Evolutionary conservation across 2,888 invertebrate species (phyloP).

Genomic region (Kryphioiulus occultus): DNA sequence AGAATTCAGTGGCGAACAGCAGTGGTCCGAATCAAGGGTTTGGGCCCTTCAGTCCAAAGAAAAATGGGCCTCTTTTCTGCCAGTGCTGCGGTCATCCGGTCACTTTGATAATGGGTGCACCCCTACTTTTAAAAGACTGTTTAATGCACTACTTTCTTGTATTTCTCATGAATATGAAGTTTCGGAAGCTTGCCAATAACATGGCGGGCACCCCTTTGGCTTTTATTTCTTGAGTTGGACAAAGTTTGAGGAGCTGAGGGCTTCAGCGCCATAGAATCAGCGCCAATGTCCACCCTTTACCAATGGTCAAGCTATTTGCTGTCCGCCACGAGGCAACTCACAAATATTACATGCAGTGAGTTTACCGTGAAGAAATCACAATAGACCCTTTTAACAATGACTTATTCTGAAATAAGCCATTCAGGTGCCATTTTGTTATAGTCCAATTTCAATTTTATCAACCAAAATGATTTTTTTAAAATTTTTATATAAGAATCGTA

Average conservation of each 20-base stretch:
- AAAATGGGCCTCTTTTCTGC: background rate
- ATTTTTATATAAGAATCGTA: no score
- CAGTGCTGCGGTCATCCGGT: background rate
- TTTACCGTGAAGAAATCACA: no score
- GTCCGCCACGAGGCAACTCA: background rate
- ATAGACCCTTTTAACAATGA: background rate
- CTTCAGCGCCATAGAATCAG: background rate
- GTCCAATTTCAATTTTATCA: no score
- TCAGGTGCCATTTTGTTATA: no score
- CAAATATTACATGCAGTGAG: no score
- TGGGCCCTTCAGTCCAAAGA: background rate
- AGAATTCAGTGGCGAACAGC: background rate
- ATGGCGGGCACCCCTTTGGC: background rate
- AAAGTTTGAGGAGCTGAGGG: background rate
- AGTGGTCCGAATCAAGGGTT: constrained; percentile 35
- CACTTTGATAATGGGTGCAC: constrained; percentile 10
- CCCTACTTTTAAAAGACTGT: constrained; percentile 40
- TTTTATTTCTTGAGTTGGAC: background rate
- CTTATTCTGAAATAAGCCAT: no score
- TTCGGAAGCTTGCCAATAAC: background rate
- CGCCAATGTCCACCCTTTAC: background rate
- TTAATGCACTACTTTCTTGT: constrained; percentile 40
- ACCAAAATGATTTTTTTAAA: no score
- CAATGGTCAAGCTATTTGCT: background rate
- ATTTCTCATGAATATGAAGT: background rate